Evolutionary conservation across 2,888 invertebrate genomes (phyloP), one percentile per base, ranked within the genome.

Genomic region (Macrophya annulata): DNA sequence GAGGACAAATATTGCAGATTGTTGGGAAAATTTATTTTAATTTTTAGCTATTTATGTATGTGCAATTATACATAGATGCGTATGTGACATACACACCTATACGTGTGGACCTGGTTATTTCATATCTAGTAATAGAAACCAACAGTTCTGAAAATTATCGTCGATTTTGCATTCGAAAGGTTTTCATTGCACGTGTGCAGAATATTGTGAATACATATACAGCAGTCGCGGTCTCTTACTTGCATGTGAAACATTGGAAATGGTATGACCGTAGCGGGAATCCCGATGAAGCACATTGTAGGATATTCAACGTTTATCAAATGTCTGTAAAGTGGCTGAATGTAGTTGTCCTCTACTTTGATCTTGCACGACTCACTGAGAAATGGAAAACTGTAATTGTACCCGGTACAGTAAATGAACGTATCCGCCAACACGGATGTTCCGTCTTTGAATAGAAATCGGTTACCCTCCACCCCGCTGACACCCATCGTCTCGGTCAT

Each of bases 391-490:
- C 93, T 94, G 92, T 95, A 97, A 85, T 94, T 94, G 92, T 97
- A 98, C 0, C 98, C 97, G 90, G 97, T 97, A 90, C 97, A 97
- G 90, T 96, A 95, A 87, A 97, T 94, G 31, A 97, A 94, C 25
- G 94, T 94, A 90, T 97, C 97, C 17, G 96, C 94, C 12, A 94
- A 93, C 87, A 96, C 95, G 86, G 93, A 94, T 0, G 94, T 94
- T 37, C 94, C 96, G 90, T 97, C 96, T 55, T 94, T 91, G 88
- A 97, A 96, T 40, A 94, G 87, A 9, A 95, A 96, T 2, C 94
- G 94, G 43, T 94, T 94, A 0, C 93, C 89, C 0, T 94, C 93
- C 81, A 96, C 94, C 65, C 92, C 90, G 85, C 93, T 92, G 1
- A 96, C 94, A 43, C 95, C 95, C 0, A 95, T 94, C 88, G 96